These are phyloP conservation scores for Hemibagrus wyckioides DNA, from an alignment of 2,113 vertebrate genomes.

Conservation along the genomic window DNA sequence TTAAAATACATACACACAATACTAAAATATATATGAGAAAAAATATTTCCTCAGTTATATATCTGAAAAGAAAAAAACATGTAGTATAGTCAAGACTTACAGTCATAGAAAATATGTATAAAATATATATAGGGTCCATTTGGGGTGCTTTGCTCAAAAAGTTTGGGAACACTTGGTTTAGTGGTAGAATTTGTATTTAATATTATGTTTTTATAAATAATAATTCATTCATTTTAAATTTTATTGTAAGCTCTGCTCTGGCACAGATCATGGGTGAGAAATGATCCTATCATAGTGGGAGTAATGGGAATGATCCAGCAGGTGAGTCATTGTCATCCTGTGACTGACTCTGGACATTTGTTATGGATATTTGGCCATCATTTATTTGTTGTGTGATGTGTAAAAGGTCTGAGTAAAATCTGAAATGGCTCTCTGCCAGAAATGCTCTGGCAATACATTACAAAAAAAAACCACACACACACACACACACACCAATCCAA, in stretches of 20 bases:
- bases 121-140: neutral
- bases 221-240: too few relatives aligned
- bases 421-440: neutral
- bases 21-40: neutral
- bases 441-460: neutral
- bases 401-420: neutral
- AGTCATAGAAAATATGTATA: neutral
- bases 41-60: neutral
- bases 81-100: neutral
- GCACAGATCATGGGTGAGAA: neutral
- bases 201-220: too few relatives aligned
- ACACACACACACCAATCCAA: slow-evolving; percentile 30
- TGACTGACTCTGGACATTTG: neutral
- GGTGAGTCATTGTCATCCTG: neutral
- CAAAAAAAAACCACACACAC: slow-evolving; percentile 1
- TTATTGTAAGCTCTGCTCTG: neutral
- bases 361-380: neutral
- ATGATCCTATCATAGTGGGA: neutral
- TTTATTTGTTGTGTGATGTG: neutral
- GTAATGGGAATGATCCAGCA: neutral
- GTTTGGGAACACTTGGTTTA: too few relatives aligned
- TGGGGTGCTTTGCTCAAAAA: neutral
- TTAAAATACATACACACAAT: neutral
- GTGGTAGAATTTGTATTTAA: too few relatives aligned
- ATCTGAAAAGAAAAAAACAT: neutral